Percentiles rank a stretch among this genome's conserved stretches.
phyloP scores from a whole-genome alignment of 2,113 vertebrate genomes.

The Tyto alba region DNA sequence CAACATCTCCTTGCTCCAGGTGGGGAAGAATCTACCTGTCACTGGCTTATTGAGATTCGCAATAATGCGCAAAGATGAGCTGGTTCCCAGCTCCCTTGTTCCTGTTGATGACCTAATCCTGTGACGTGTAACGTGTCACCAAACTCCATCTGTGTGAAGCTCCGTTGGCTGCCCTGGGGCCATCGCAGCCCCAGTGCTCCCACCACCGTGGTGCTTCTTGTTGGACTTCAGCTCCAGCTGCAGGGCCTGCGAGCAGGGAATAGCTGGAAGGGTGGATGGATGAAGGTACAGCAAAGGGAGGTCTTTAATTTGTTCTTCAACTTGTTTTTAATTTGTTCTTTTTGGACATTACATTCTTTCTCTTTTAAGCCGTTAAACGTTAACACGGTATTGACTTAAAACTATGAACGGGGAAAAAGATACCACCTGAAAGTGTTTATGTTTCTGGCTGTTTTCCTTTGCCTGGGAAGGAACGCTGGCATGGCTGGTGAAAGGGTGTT shows the following conservation, averaged over 20 bases:
- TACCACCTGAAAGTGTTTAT: not conserved
- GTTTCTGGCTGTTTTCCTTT: not conserved
- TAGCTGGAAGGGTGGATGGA: not conserved
- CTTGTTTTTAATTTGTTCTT: not conserved
- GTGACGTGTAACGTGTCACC: fast-evolving
- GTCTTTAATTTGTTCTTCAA: not conserved
- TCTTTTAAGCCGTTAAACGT: not conserved
- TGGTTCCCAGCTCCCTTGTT: not conserved
- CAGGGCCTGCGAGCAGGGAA: not conserved
- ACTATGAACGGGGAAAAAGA: not conserved
- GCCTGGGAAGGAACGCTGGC: fast-evolving
- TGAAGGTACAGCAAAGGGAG: not conserved
- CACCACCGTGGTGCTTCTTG: not conserved
- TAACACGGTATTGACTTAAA: not conserved
- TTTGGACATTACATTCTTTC: not conserved
- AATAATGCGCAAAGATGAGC: fast-evolving
- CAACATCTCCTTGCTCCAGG: not conserved
- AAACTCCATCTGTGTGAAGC: not conserved
- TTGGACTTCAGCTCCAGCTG: not conserved
- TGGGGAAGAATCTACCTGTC: not conserved
- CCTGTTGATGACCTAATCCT: fast-evolving
- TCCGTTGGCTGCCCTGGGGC: not conserved
- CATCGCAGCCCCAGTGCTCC: not conserved
- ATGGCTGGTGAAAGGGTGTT: not conserved
- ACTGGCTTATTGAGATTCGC: fast-evolving